Base-by-base conservation (phyloP, 2,113 vertebrate genomes). In the Labeo catla region DNA sequence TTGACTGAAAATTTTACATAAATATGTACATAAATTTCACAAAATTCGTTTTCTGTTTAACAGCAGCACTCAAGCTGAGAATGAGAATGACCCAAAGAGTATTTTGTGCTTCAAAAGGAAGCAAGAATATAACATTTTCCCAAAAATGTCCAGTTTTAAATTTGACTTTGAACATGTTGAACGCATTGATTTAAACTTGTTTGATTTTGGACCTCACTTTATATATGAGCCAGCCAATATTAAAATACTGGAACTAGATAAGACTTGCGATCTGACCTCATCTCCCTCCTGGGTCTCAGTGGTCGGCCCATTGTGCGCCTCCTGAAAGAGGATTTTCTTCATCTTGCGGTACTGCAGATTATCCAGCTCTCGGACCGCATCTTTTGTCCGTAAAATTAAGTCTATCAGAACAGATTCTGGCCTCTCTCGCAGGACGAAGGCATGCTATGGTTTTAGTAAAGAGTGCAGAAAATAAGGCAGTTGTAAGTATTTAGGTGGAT, bases 301-400 rank as follows among this genome's bases (percentile, higher is more conserved):
- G 0, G 95, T 93, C 59, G 96, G 96, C 21, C 97, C 97, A n/a
- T 98, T 98, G 90, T 96, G 96, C 3, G 96, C 94, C 83, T 98
- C 97, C 88, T 97, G 96, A 87, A 98, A 97, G 21, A 98, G 95
- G 80, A 98, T 96, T 92, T 97, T 98, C 94, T 97, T 98, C 97
- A 98, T 98, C 87, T 97, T 98, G 72, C 97, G 96, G 89, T 98
- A 98, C 92, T 98, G 97, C 90, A 98, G 90, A 91, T 98, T 98
- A 91, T 98, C 97, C 87, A 98, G 92, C 88, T 98, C 97, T 72
- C 96, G 93, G 72, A 98, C 97, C 0, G 97, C 97, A 43, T 97
- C 97, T 93, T 98, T 98, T 63, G 74, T 89, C 39, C 87, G 79
- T 76, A 88, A 77, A 59, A 88, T 88, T 54, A 88, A 54, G 63